Evolutionary conservation across 2,888 invertebrate species (phyloP), one percentile per base, ranked within the genome.

Genomic region (Limnephilus marmoratus): DNA sequence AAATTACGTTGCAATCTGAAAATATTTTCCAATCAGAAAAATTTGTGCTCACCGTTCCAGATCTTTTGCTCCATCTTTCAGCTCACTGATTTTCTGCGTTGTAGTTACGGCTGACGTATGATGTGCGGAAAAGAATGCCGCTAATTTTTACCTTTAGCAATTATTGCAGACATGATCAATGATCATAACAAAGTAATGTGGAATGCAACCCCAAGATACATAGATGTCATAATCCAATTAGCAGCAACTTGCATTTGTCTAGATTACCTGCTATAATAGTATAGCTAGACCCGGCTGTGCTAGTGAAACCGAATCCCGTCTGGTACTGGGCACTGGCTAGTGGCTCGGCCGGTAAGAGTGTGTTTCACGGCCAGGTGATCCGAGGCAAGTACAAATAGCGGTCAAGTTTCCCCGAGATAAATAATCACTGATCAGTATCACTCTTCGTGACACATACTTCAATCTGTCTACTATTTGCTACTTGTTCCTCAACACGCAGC

Each of bases 401-500:
- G 83, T 83, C 83, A 83, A 83, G 83, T 83, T 83, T 31, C 82
- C 34, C 83, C 83, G 83, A 29, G 34, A 29, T 83, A 83, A 83
- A 31, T 31, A 12, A 45, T 45, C 45, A 45, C 12, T 45, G 12
- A 45, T 45, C 45, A 45, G 45, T n/a, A 31, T 37, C 83, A 83
- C 83, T 34, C 83, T 37, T 31, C 34, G 82, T 83, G 83, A 29
- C 31, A 29, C 83, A 37, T 83, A 18, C 9, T 37, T 34, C 34
- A 13, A 83, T 83, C 37, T 13, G 31, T 31, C 37, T 29, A 18
- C 34, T 18, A 5, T 34, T 83, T 83, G n/a, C 34, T 18, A 68
- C 53, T 68, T 24, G 24, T 18, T 24, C 18, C 53, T 18, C 18
- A 68, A 68, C 53, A 68, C 24, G 18, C 53, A 18, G 13, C 53